Base-by-base conservation (phyloP, 2,797 vertebrate genomes). In the Denticeps clupeoides region DNA sequence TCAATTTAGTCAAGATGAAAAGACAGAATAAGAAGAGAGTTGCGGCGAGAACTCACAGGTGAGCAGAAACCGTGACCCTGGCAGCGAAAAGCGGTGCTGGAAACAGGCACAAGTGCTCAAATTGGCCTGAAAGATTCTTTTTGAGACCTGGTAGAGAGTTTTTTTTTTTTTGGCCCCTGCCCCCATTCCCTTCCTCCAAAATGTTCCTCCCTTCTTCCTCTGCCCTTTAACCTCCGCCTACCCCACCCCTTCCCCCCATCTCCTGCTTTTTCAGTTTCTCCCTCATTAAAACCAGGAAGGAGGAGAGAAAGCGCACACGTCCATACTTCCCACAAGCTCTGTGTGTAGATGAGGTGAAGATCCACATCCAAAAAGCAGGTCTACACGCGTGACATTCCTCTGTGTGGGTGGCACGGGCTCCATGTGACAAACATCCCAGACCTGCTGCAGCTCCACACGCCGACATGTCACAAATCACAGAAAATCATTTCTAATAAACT, bases 351-450 rank as follows among this genome's bases (percentile, higher is more conserved):
- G n/a, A n/a, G n/a, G n/a, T n/a, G n/a, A n/a, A n/a, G n/a, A n/a
- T n/a, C n/a, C n/a, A n/a, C n/a, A n/a, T n/a, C n/a, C n/a, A n/a
- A n/a, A 72, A 79, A 72, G 74, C 79, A 76, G 81, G 79, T 83
- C 79, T 86, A 82, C 83, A 74, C 79, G 79, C 82, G 82, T 83
- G 73, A 80, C 86, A 89, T 93, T 91, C 86, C 87, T 85, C 85
- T 73, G 86, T 82, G 83, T 89, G 88, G 86, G 87, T 90, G 87
- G 89, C 75, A 83, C 65, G 45, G 68, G 69, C 71, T 73, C n/a
- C n/a, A n/a, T n/a, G n/a, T n/a, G n/a, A n/a, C n/a, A n/a, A n/a
- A n/a, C n/a, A n/a, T n/a, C n/a, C n/a, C n/a, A n/a, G n/a, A n/a
- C n/a, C n/a, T n/a, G n/a, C n/a, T n/a, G n/a, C n/a, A n/a, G n/a